Base-by-base conservation (phyloP, 2,113 vertebrate genomes). In the Tyrannus savana region DNA sequence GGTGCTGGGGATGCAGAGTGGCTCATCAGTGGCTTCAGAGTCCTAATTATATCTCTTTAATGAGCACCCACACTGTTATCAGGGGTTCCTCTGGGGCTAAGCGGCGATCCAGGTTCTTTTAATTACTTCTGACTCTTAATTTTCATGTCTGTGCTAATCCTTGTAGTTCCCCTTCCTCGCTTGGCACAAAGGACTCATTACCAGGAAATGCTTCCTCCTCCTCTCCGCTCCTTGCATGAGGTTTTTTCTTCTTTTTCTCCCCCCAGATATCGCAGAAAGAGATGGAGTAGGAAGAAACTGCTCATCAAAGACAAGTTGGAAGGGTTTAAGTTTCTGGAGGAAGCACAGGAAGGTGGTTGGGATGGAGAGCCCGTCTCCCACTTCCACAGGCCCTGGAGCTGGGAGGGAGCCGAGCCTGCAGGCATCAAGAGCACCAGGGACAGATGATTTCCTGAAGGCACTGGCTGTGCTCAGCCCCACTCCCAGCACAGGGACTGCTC, bases 41-140 rank as follows among this genome's bases (percentile, higher is more conserved):
- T 93, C 96, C 92, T 77, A 94, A 90, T 83, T 96, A 80, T 28
- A 42, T 47, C 78, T 76, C 82, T 77, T 85, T 90, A 88, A 94
- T 95, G 95, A 95, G 95, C 95, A 84, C 94, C 94, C 91, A 86
- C 92, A 52, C 84, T 10, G 14, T 92, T 72, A 68, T 47, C 68
- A 21, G 60, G 91, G 89, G 87, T 83, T 96, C 88, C 92, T 92
- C 69, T 53, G 86, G 89, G 90, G 79, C 94, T 84, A 53, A 84
- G 58, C 78, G 16, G 69, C 0, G 4, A 78, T 30, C 69, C 56
- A 15, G 31, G 27, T 79, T 35, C 87, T 82, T 93, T 90, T 94
- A 90, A 89, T 95, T 90, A 75, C 84, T 91, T 91, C 74, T 63
- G 71, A 44, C 78, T 90, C 62, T 39, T 21, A 33, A 90, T 91